These are phyloP conservation scores for Dolichotis patagonum DNA, from an alignment of 2,113 vertebrate genomes.

Conservation along the genomic window DNA sequence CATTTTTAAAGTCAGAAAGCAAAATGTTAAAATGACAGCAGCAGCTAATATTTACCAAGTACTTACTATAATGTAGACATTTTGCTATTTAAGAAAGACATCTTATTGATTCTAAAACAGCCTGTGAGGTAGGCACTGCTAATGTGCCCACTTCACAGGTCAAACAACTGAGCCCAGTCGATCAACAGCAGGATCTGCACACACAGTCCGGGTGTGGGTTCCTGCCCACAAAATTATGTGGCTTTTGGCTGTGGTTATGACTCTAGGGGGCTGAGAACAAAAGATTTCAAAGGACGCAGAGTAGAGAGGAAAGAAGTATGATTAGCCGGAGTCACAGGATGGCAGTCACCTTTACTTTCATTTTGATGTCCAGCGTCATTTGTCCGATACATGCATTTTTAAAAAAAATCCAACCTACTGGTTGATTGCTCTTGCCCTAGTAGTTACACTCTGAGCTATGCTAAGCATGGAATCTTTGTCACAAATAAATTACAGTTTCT, in stretches of 20 bases:
- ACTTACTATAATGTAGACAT: not conserved
- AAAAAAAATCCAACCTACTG: not conserved
- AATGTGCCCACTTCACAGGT: not conserved
- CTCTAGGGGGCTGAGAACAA: not conserved
- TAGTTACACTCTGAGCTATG: not conserved
- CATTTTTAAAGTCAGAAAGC: not conserved
- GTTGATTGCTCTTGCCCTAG: not conserved
- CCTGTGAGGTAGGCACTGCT: not conserved
- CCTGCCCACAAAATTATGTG: not conserved
- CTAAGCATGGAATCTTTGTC: not conserved
- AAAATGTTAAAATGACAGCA: not conserved
- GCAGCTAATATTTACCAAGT: not conserved
- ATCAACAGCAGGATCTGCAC: not conserved
- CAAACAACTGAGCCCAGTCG: not conserved
- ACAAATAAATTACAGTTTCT: slow-evolving; percentile 14
- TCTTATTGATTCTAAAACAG: not conserved
- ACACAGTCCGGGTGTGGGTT: not conserved
- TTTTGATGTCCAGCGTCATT: not conserved
- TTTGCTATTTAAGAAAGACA: not conserved
- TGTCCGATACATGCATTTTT: not conserved
- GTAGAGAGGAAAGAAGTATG: not conserved
- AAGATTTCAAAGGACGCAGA: not conserved
- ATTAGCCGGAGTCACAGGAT: not conserved
- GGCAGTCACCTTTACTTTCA: not conserved
- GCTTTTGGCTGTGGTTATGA: not conserved